Evolutionary conservation across 2,888 invertebrate species (phyloP).

Genomic region (Drosophila engyochracea): DNA sequence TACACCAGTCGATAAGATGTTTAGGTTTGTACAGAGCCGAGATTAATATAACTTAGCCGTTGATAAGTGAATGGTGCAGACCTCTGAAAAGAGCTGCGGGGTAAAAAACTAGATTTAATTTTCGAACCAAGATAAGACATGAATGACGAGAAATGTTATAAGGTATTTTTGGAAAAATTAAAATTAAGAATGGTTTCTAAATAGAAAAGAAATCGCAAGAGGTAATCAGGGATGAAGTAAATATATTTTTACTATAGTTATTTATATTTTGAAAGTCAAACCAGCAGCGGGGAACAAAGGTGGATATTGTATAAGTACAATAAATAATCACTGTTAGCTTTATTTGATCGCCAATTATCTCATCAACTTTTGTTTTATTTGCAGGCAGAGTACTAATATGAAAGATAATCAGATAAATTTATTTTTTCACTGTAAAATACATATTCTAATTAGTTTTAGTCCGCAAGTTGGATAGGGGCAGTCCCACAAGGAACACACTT

Average conservation of each 20-base stretch:
- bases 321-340: background rate
- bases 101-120: background rate
- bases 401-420: background rate
- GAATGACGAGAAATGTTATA: background rate
- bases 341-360: too few species aligned
- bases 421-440: background rate
- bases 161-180: background rate
- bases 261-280: background rate
- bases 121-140: constrained; percentile 16
- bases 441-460: background rate
- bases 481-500: background rate
- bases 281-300: background rate
- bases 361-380: too few species aligned
- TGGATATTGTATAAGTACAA: background rate
- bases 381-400: background rate
- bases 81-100: background rate
- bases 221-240: background rate
- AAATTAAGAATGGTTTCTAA: background rate
- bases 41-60: constrained; percentile 14
- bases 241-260: background rate
- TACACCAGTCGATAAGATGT: constrained; percentile 41
- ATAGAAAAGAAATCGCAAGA: background rate
- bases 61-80: constrained; percentile 48
- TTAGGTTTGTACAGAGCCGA: constrained; percentile 1
- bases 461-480: background rate